Conservation (phyloP, 2,113 vertebrate genomes). For the Sterna hirundo region DNA sequence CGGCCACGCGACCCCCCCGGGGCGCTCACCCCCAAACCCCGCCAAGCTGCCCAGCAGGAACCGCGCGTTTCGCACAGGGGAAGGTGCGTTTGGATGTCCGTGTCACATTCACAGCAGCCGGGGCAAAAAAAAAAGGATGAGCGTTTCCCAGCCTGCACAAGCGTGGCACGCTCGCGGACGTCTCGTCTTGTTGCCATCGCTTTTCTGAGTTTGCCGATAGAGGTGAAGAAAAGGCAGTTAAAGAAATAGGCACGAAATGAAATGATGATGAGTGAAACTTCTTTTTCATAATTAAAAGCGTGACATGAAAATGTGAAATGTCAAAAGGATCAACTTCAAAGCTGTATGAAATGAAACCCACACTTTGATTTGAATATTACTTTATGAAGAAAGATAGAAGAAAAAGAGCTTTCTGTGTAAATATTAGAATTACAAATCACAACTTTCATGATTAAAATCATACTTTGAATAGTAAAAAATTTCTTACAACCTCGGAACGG, state of each 20-base stretch:
- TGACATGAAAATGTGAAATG: constrained; percentile 49
- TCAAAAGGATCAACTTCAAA: constrained; percentile 64
- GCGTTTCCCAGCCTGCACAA: not conserved
- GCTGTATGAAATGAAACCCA: constrained; percentile 27
- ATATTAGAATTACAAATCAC: constrained; percentile 61
- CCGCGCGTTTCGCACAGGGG: fast-evolving
- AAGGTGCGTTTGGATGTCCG: fast-evolving
- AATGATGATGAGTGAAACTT: not conserved
- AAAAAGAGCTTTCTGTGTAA: constrained; percentile 45
- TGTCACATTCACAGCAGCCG: not conserved
- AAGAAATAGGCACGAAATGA: not conserved
- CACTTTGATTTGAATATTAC: constrained; percentile 46
- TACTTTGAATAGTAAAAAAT: not conserved
- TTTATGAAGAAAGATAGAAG: not conserved
- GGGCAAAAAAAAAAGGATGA: fast-evolving
- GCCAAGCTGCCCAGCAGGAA: fast-evolving
- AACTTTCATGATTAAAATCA: constrained; percentile 47
- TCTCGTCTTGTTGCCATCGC: not conserved
- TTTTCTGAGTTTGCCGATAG: not conserved
- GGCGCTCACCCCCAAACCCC: fast-evolving
- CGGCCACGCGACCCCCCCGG: not conserved
- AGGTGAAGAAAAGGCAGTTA: not conserved
- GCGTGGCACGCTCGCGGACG: fast-evolving
- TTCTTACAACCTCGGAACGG: fast-evolving
- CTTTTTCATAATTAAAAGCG: not conserved